Evolutionary conservation across 2,888 invertebrate genomes (phyloP), one percentile per base, ranked within the genome.

Genomic region (Brenthis ino): DNA sequence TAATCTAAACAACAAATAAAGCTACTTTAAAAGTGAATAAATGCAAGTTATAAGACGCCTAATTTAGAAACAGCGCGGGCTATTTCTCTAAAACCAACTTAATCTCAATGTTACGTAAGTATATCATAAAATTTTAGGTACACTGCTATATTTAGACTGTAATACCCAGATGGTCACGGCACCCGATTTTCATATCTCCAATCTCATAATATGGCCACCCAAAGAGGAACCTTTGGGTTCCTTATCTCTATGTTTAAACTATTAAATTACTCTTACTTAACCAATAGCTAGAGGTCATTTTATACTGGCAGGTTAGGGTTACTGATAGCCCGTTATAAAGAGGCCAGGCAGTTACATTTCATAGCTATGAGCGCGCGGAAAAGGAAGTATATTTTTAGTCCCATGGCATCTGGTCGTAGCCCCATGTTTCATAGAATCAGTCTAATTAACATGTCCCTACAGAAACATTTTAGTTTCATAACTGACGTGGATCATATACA

Each of bases 331-430:
- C 84, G 89, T 87, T 91, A 88, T 88, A 86, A 87, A 86, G 83
- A 80, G 84, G 81, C 80, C 85, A 84, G 84, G 77, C 77, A 80
- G 82, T 86, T 85, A 83, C 90, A 88, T 90, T 89, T 91, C 90
- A 87, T 89, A 91, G 91, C 87, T 91, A 91, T 91, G 88, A 83
- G 81, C 85, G 80, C 37, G 82, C 85, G 89, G 89, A 91, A 89
- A 89, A 87, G 92, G 91, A 92, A 90, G 92, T 90, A 78, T 91
- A 91, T 92, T 91, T 92, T 90, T 91, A 88, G 89, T 83, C 73
- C 74, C 72, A 83, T 78, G 86, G 90, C 92, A 92, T 92, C 92
- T 92, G 92, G 80, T 79, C 77, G 79, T 75, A 80, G 78, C 80
- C 78, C 80, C 82, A 76, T 75, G 83, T 82, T 91, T 89, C 90